Conservation (phyloP, 2,797 vertebrate species). For the Pogonophryne albipinna region DNA sequence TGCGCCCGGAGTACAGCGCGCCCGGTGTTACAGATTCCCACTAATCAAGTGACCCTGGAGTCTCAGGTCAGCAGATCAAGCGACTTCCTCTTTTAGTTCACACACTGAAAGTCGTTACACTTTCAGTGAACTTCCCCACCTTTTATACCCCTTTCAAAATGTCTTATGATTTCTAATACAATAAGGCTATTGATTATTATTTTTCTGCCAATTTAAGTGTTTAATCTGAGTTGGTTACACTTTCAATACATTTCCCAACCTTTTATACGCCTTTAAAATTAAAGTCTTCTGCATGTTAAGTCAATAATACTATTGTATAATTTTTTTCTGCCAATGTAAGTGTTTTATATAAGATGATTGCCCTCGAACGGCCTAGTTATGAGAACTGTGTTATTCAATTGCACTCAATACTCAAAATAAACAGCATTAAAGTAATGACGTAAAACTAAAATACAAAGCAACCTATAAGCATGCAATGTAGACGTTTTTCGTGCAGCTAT, state of each 20-base stretch:
- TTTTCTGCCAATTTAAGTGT: conserved; percentile 7
- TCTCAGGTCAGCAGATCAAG: conserved; percentile 62
- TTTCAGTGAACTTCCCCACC: conserved; percentile 51
- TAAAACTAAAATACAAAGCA: background rate
- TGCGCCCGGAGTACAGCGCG: conserved; percentile 34
- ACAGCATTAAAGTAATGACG: background rate
- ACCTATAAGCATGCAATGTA: background rate
- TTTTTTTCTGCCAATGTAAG: conserved; percentile 7
- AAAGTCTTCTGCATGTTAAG: conserved; percentile 9
- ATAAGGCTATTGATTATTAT: background rate
- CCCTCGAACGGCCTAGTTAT: background rate
- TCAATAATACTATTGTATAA: conserved; percentile 1
- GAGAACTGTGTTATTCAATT: background rate
- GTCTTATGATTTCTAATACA: conserved; percentile 8
- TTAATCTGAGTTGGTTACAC: conserved; percentile 23
- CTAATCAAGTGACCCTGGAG: conserved; percentile 59
- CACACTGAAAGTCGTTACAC: conserved; percentile 52
- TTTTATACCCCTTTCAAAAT: background rate
- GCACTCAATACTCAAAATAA: background rate
- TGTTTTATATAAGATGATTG: conserved; percentile 13
- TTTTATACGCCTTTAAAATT: conserved; percentile 12
- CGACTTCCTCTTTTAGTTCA: conserved; percentile 58
- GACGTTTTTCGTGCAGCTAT: background rate
- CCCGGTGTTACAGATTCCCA: conserved; percentile 51
- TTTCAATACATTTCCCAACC: conserved; percentile 52